phyloP scores from a whole-genome alignment of 2,797 vertebrate genomes.

The Poeciliopsis gracilis region DNA sequence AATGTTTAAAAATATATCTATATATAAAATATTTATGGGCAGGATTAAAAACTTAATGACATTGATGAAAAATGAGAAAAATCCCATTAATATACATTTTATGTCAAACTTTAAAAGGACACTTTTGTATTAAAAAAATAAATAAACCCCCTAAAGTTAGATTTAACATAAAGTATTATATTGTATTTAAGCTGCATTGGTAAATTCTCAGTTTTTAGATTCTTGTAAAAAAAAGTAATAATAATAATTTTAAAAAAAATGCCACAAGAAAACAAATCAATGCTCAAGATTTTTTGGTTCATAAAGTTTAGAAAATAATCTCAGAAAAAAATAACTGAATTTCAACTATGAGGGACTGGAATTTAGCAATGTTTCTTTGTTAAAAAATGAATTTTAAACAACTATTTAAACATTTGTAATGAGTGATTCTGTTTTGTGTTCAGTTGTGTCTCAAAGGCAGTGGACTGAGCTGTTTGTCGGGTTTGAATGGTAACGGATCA shows the following conservation, averaged over 20 bases:
- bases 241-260: neutral
- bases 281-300: neutral
- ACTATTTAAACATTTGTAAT: neutral
- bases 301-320: neutral
- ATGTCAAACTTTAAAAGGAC: neutral
- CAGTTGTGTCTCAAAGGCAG: neutral
- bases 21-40: neutral
- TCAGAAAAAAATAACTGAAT: neutral
- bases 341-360: neutral
- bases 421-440: neutral
- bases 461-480: neutral
- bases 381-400: neutral
- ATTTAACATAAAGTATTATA: neutral
- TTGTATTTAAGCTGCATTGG: neutral
- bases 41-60: neutral
- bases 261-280: neutral
- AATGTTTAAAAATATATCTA: neutral
- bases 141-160: neutral
- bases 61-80: neutral
- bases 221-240: neutral
- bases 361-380: neutral
- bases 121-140: neutral
- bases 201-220: neutral
- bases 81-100: neutral
- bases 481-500: neutral